Percentiles rank a stretch among this genome's conserved stretches.
These are phyloP conservation scores for Drosophila niveifrons DNA, from an alignment of 2,888 invertebrate species.

Conservation along the genomic window DNA sequence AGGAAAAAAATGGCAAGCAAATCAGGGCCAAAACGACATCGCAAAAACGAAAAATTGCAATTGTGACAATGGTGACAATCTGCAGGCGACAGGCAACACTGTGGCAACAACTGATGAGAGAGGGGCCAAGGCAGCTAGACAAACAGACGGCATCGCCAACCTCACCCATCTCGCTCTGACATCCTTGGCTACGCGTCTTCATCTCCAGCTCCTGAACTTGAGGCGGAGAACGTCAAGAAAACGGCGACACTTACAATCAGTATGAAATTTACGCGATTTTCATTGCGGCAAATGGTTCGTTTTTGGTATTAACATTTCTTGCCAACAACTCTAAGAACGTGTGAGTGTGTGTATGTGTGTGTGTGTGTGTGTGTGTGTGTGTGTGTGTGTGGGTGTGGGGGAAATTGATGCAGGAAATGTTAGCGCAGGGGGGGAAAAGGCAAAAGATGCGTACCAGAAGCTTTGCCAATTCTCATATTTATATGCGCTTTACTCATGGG, in stretches of 20 bases:
- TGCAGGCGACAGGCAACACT: slow-evolving; percentile 74
- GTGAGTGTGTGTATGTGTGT: background rate
- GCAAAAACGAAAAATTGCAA: slow-evolving; percentile 72
- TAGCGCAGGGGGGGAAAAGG: slow-evolving; percentile 9
- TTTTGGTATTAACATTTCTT: slow-evolving; percentile 81
- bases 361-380: background rate
- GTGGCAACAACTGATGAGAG: slow-evolving; percentile 5
- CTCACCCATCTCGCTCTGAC: background rate
- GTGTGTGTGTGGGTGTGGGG: background rate
- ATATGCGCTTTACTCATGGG: slow-evolving; percentile 16
- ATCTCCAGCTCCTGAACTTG: slow-evolving; percentile 34
- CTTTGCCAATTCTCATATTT: slow-evolving; percentile 71
- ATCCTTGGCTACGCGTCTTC: slow-evolving; percentile 45
- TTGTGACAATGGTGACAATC: slow-evolving; percentile 81
- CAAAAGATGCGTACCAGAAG: slow-evolving; percentile 48
- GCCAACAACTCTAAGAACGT: slow-evolving; percentile 38
- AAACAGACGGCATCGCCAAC: slow-evolving; percentile 63
- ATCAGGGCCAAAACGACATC: slow-evolving; percentile 62
- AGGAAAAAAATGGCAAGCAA: slow-evolving; percentile 72
- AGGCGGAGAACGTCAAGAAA: slow-evolving; percentile 61
- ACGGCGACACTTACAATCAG: slow-evolving; percentile 81
- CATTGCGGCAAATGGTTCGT: slow-evolving; percentile 81
- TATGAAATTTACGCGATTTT: slow-evolving; percentile 81
- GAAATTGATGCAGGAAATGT: slow-evolving; percentile 44
- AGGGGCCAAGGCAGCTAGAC: slow-evolving; percentile 45